Evolutionary conservation across 2,797 vertebrate genomes (phyloP), one percentile per base, ranked within the genome.

Genomic region (Triplophysa bombifrons): DNA sequence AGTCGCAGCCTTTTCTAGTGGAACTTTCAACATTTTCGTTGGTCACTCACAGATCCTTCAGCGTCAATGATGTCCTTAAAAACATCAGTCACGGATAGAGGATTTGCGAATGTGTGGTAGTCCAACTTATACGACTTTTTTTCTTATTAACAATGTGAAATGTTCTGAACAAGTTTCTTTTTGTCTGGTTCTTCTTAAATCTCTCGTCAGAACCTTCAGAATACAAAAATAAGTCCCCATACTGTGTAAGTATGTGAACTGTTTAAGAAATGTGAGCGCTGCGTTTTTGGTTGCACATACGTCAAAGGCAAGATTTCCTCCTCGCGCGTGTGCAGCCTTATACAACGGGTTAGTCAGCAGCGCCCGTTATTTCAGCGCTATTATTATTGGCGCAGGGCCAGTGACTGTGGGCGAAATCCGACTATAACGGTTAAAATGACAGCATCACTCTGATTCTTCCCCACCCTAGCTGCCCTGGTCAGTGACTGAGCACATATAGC

Each of bases 381-480:
- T 64, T 78, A 63, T 61, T 20, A 53, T n/a, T 78, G 76, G 76
- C 67, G 38, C 5, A 0, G 34, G 8, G 67, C 76, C 76, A 78
- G 76, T 50, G 22, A 48, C 13, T 27, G 46, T 78, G 67, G 53
- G 14, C 46, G 11, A 63, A 71, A 78, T 71, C 67, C 25, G 66
- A 71, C 70, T 53, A 56, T 64, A 78, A 48, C 46, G 46, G 46
- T 48, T 48, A 48, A 64, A 48, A 48, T 48, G 46, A 48, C 12
- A 48, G 46, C 46, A 48, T 48, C 58, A 27, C 76, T 48, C 75
- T 7, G 87, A 84, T 79, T 27, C 82, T 78, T 34, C 81, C 85
- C 19, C 46, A 48, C 46, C 46, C 46, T 48, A 48, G 11, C 13
- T 48, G 3, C 46, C 46, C 46, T 46, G 41, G 1, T 14, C 46